These are phyloP conservation scores for Polypterus senegalus DNA, from an alignment of 2,113 vertebrate species.

Conservation along the genomic window DNA sequence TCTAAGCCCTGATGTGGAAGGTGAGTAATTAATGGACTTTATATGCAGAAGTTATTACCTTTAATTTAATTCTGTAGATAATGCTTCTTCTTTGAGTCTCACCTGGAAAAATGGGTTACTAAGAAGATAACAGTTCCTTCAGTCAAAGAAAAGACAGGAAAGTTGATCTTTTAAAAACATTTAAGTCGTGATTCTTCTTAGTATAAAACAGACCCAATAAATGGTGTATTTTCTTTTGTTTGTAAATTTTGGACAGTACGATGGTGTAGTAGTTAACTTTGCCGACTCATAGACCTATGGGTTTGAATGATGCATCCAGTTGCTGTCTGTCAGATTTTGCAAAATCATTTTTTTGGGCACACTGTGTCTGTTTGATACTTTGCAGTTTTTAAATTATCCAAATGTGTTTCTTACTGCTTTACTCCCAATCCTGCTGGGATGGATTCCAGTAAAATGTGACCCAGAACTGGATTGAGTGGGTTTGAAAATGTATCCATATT, in stretches of 20 bases:
- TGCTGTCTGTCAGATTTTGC: too few relatives aligned
- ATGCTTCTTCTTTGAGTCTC: conserved; percentile 45
- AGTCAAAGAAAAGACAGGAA: neutral
- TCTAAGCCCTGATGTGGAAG: conserved; percentile 80
- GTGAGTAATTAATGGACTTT: conserved; percentile 43
- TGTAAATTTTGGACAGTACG: too few relatives aligned
- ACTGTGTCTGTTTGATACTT: conserved; percentile 9
- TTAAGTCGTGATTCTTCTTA: too few relatives aligned
- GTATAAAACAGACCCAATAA: too few relatives aligned
- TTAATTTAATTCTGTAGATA: conserved; percentile 31
- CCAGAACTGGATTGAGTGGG: neutral
- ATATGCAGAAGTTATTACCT: conserved; percentile 32
- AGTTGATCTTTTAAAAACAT: neutral
- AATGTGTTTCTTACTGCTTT: too few relatives aligned
- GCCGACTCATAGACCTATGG: too few relatives aligned
- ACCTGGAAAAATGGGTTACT: conserved; percentile 44
- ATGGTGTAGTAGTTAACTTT: too few relatives aligned
- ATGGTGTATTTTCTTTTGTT: too few relatives aligned
- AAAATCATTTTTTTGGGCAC: conserved; percentile 16
- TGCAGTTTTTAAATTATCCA: too few relatives aligned
- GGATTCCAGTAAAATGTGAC: neutral
- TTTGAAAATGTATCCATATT: neutral
- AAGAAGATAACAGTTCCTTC: neutral
- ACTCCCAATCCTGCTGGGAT: neutral
- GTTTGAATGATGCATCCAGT: too few relatives aligned